phyloP scores from a whole-genome alignment of 2,888 invertebrate species.

The Drosophila kanekoi region DNA sequence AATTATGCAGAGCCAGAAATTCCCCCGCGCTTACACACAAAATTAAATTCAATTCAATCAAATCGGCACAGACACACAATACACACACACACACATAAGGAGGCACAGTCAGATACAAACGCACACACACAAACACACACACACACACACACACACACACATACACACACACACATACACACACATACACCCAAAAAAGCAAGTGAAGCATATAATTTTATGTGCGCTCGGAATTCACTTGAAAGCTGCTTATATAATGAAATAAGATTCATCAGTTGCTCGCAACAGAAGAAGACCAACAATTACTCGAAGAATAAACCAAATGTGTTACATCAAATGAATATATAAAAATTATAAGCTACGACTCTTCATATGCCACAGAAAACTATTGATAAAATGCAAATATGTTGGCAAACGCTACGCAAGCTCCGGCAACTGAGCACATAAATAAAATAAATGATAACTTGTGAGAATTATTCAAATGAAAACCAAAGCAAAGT shows the following conservation, averaged over 20 bases:
- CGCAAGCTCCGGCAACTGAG: background rate
- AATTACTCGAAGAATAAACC: background rate
- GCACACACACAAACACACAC: background rate
- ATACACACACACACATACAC: background rate
- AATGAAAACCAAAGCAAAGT: background rate
- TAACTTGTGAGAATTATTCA: background rate
- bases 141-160: background rate
- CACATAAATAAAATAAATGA: background rate
- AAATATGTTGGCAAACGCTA: background rate
- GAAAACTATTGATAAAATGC: background rate
- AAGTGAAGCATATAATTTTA: slow-evolving; percentile 28
- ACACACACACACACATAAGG: slow-evolving; percentile 1
- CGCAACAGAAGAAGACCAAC: slow-evolving; percentile 11
- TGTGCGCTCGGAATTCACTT: slow-evolving; percentile 20
- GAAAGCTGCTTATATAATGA: slow-evolving; percentile 55
- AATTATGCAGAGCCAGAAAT: slow-evolving; percentile 38
- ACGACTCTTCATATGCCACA: background rate
- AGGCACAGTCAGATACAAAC: background rate
- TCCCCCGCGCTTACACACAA: slow-evolving; percentile 26
- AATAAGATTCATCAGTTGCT: slow-evolving; percentile 37
- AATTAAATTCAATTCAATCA: slow-evolving; percentile 56
- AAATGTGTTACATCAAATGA: slow-evolving; percentile 4
- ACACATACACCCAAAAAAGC: background rate
- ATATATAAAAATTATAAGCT: slow-evolving; percentile 15
- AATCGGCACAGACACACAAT: slow-evolving; percentile 26